Conservation (phyloP, 2,888 invertebrate genomes). For the Smittia aterrima region DNA sequence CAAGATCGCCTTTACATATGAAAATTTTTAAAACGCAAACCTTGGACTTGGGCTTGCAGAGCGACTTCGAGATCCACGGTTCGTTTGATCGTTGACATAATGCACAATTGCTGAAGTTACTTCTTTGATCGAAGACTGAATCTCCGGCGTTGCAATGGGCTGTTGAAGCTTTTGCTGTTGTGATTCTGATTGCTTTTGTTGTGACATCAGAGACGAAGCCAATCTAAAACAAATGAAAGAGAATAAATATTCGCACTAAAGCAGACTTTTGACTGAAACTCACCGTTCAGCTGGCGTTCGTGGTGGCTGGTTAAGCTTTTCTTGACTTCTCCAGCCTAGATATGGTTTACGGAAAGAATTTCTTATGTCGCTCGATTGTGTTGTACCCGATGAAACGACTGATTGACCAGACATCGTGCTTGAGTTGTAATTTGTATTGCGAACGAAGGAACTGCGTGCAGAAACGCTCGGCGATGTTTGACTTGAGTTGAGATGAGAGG, state of each 20-base stretch:
- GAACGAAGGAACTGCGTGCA: constrained; percentile 68
- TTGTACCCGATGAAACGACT: constrained; percentile 61
- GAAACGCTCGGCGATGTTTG: constrained; percentile 73
- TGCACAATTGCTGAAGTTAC: constrained; percentile 91
- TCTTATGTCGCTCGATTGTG: constrained; percentile 50
- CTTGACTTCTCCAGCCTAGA: constrained; percentile 86
- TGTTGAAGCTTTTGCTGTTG: constrained; percentile 51
- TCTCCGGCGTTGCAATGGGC: constrained; percentile 58
- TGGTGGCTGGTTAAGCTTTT: constrained; percentile 70
- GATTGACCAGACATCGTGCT: constrained; percentile 63
- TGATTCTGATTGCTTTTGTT: constrained; percentile 51
- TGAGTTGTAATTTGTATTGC: constrained; percentile 55
- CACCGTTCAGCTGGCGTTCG: constrained; percentile 82
- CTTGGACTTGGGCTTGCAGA: constrained; percentile 53
- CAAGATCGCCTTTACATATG: not conserved
- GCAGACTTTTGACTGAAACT: no score
- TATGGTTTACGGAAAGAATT: constrained; percentile 81
- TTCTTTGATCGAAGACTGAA: constrained; percentile 84
- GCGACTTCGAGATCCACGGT: constrained; percentile 55
- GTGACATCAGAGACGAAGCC: constrained; percentile 65
- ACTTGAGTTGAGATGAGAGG: constrained; percentile 71
- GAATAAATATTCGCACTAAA: no score
- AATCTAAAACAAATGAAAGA: constrained; percentile 55
- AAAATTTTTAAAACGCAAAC: constrained; percentile 45
- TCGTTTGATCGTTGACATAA: constrained; percentile 75